Percentiles rank a stretch among this genome's conserved stretches.
Evolutionary conservation across 2,888 invertebrate species (phyloP).

Genomic region (Phortica okadai): DNA sequence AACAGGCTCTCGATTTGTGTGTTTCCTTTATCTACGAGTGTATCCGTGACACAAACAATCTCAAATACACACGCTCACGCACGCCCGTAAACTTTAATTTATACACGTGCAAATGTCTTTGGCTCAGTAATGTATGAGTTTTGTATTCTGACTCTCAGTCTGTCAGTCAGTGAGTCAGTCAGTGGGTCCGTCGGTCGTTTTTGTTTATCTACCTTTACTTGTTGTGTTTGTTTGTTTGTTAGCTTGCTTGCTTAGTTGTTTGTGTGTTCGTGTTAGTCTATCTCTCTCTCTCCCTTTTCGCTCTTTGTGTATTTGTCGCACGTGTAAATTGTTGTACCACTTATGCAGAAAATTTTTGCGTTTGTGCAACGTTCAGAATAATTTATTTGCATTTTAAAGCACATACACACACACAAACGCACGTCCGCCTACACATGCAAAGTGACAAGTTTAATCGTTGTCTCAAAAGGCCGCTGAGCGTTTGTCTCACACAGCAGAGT

Average conservation of each 20-base stretch:
- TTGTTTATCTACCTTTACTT: background rate
- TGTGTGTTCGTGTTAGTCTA: too few species aligned
- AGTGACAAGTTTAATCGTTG: background rate
- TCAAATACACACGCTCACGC: slow-evolving; percentile 12
- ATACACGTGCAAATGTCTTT: slow-evolving; percentile 21
- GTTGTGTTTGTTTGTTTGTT: slow-evolving; percentile 3
- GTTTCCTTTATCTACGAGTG: background rate
- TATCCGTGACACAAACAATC: slow-evolving; percentile 5
- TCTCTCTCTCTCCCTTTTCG: too few species aligned
- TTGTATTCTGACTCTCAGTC: background rate
- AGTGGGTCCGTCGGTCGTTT: background rate
- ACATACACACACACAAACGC: slow-evolving; percentile 21
- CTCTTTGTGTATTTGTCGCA: background rate
- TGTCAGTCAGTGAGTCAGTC: slow-evolving; percentile 5
- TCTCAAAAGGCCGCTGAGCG: background rate
- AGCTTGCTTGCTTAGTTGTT: background rate
- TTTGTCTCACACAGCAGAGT: slow-evolving; percentile 32
- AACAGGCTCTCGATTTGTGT: slow-evolving; percentile 12
- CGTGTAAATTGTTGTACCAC: slow-evolving; percentile 19
- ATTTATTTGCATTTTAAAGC: slow-evolving; percentile 62
- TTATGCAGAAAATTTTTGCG: slow-evolving; percentile 23
- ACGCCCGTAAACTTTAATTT: slow-evolving; percentile 30
- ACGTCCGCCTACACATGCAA: background rate
- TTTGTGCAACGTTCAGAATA: slow-evolving; percentile 47
- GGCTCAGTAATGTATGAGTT: background rate